A percentile compares a stretch with the other conserved stretches of the same genome.
Conservation (phyloP, 2,113 vertebrate genomes). For the Poicephalus gulielmi region DNA sequence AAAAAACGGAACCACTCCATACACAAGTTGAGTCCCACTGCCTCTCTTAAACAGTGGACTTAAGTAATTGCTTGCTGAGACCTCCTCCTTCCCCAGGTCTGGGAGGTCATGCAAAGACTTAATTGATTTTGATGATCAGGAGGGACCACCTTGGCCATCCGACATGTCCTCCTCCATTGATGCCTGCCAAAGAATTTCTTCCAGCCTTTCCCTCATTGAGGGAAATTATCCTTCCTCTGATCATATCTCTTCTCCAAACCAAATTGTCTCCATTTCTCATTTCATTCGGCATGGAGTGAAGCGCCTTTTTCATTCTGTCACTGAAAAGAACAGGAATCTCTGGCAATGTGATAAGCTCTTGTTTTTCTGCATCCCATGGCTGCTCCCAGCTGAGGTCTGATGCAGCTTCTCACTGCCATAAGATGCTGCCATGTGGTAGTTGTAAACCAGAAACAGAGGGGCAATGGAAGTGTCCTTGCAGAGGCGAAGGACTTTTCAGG, state of each 20-base stretch:
- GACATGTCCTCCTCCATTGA: neutral
- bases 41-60: neutral
- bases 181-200: neutral
- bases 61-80: constrained; percentile 22
- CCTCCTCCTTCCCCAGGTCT: neutral
- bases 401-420: neutral
- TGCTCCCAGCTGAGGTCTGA: neutral
- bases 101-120: neutral
- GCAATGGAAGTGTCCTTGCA: neutral
- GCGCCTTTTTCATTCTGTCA: neutral
- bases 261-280: neutral
- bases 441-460: neutral
- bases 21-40: neutral
- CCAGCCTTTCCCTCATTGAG: neutral
- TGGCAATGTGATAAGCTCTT: neutral
- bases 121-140: neutral
- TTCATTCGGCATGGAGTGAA: neutral
- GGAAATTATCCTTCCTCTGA: neutral
- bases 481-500: neutral
- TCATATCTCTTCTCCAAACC: neutral
- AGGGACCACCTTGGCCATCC: neutral
- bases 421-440: neutral
- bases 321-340: neutral
- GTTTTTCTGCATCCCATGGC: neutral
- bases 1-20: neutral